Conservation (phyloP, 1,140 invertebrate species). For the Paramacrobiotus metropolitanus region DNA sequence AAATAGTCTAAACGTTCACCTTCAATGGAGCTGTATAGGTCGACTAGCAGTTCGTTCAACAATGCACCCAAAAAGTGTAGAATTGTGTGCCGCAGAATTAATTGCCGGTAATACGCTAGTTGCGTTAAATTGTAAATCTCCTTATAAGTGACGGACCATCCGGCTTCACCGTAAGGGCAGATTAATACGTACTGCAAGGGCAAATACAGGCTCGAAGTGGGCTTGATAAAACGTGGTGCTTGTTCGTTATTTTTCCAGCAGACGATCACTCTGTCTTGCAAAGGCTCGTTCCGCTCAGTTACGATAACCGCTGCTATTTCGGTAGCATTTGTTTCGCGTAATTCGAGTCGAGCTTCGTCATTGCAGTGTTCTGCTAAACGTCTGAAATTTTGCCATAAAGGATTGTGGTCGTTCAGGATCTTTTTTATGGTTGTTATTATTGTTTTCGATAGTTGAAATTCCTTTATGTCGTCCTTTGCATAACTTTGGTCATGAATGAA, state of each 20-base stretch:
- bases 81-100: not conserved
- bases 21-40: not conserved
- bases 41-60: not conserved
- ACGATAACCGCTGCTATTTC: not conserved
- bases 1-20: not conserved
- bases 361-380: too few species aligned
- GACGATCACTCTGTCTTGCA: not conserved
- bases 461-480: too few species aligned
- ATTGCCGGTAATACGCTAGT: not conserved
- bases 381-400: too few species aligned
- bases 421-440: too few species aligned
- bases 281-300: not conserved
- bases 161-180: not conserved
- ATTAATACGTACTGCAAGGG: not conserved
- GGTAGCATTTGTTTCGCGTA: too few species aligned
- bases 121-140: not conserved
- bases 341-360: too few species aligned
- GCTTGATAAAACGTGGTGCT: not conserved
- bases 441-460: too few species aligned
- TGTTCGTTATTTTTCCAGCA: not conserved
- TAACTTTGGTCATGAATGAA: too few species aligned
- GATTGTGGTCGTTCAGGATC: too few species aligned
- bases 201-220: not conserved
- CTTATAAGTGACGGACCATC: not conserved
- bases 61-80: not conserved